Evolutionary conservation across 2,888 invertebrate genomes (phyloP).

Genomic region (Drosophila parthenogenetica): DNA sequence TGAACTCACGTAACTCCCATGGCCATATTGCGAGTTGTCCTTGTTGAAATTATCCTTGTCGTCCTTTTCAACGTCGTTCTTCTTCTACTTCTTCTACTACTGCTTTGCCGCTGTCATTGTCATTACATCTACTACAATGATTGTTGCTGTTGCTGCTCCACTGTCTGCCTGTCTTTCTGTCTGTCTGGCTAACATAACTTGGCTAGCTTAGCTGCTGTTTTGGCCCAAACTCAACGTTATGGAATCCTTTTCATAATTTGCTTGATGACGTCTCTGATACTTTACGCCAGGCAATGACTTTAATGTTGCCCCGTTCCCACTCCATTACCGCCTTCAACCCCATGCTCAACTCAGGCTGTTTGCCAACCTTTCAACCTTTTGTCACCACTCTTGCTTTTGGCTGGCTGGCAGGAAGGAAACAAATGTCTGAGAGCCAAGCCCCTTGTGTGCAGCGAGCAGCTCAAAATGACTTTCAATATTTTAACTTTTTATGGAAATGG

Average conservation of each 20-base stretch:
- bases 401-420: constrained; percentile 68
- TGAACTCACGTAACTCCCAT: constrained; percentile 71
- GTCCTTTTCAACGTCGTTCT: constrained; percentile 26
- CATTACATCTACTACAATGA: constrained; percentile 60
- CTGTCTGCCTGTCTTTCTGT: background rate
- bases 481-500: constrained; percentile 71
- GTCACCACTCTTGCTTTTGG: constrained; percentile 32
- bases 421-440: constrained; percentile 68
- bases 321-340: background rate
- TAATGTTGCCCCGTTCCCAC: constrained; percentile 32
- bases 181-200: constrained; percentile 16
- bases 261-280: constrained; percentile 69
- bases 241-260: constrained; percentile 74
- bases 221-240: constrained; percentile 46
- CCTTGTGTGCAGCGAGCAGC: constrained; percentile 50
- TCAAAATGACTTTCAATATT: constrained; percentile 79
- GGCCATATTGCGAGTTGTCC: constrained; percentile 32
- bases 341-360: constrained; percentile 23
- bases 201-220: constrained; percentile 20
- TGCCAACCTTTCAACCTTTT: constrained; percentile 59
- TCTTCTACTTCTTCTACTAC: background rate
- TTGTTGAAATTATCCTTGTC: constrained; percentile 19
- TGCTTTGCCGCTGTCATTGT: constrained; percentile 46
- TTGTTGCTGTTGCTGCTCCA: constrained; percentile 9
- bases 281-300: constrained; percentile 54